phyloP scores from a whole-genome alignment of 2,797 vertebrate genomes.

The Gorsachius magnificus region DNA sequence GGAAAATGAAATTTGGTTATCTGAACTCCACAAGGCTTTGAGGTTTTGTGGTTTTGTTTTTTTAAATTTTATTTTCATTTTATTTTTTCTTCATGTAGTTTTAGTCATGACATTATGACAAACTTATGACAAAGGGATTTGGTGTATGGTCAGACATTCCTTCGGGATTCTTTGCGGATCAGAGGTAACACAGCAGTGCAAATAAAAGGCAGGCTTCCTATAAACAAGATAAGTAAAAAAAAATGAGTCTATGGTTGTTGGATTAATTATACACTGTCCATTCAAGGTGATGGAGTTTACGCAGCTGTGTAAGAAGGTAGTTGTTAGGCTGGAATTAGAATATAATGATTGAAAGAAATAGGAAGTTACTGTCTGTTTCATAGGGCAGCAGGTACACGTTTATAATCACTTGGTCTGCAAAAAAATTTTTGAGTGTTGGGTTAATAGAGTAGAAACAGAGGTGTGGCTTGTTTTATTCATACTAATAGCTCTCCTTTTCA shows the following conservation, averaged over 20 bases:
- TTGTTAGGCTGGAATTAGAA: neutral
- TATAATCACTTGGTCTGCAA: neutral
- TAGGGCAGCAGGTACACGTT: neutral
- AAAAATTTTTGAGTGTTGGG: neutral
- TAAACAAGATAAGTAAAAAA: neutral
- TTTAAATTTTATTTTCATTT: neutral
- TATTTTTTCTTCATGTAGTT: neutral
- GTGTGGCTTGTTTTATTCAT: neutral
- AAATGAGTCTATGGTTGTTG: neutral
- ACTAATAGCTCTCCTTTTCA: neutral
- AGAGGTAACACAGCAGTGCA: neutral
- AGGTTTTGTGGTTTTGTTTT: neutral
- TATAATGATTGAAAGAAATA: neutral
- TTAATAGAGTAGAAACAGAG: neutral
- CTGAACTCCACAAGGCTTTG: neutral
- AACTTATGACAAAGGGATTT: neutral
- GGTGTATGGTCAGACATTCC: neutral
- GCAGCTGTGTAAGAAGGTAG: neutral
- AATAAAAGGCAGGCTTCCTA: neutral
- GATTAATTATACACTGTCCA: neutral
- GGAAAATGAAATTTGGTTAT: neutral
- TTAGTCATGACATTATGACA: neutral
- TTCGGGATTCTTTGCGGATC: neutral
- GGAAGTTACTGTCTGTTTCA: neutral
- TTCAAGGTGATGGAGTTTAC: neutral